A percentile compares a stretch with the other conserved stretches of the same genome.
phyloP scores from a whole-genome alignment of 2,113 vertebrate genomes.

The Aphyosemion australe region DNA sequence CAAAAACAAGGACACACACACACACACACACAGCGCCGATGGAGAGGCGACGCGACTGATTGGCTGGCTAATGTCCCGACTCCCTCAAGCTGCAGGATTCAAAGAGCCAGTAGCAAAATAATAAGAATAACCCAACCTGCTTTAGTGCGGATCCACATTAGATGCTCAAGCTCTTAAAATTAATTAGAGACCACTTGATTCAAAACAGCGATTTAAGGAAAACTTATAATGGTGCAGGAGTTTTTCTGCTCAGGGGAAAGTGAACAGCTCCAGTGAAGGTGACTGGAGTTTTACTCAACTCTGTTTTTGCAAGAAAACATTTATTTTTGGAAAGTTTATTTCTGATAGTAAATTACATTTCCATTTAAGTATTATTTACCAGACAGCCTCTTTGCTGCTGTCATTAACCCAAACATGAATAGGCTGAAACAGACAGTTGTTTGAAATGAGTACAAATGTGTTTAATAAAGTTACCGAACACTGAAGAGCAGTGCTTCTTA shows the following conservation, averaged over 20 bases:
- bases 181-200: slow-evolving; percentile 26
- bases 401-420: slow-evolving; percentile 14
- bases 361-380: slow-evolving; percentile 4
- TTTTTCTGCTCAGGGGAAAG: slow-evolving; percentile 26
- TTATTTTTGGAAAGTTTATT: too few relatives aligned
- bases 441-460: neutral
- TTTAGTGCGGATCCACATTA: neutral
- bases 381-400: neutral
- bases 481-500: neutral
- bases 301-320: too few relatives aligned
- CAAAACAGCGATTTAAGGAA: slow-evolving; percentile 6
- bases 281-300: neutral
- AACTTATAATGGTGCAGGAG: slow-evolving; percentile 25
- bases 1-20: slow-evolving; percentile 16
- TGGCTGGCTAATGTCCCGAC: slow-evolving; percentile 18
- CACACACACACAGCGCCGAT: slow-evolving; percentile 22
- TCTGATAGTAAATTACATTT: neutral
- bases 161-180: slow-evolving; percentile 5
- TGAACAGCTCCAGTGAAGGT: slow-evolving; percentile 1
- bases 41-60: slow-evolving; percentile 34
- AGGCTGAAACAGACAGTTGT: neutral
- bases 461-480: neutral
- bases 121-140: slow-evolving; percentile 20
- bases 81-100: slow-evolving; percentile 32
- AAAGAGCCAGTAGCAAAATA: slow-evolving; percentile 14